Base-by-base conservation (phyloP, 2,797 vertebrate species). In the Serranus cabrilla region DNA sequence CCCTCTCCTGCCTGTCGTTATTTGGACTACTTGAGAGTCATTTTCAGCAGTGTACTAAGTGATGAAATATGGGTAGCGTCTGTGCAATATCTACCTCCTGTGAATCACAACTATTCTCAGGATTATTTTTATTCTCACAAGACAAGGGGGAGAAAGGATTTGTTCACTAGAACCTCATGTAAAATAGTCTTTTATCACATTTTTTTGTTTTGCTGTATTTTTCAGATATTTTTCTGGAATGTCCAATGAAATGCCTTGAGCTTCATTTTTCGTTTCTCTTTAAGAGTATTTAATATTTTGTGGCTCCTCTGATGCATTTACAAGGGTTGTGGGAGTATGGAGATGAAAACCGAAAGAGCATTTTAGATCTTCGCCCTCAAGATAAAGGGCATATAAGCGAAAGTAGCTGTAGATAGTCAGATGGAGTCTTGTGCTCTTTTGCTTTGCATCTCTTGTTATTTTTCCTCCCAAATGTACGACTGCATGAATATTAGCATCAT, bases 41-140 rank as follows among this genome's bases (percentile, higher is more conserved):
- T 91, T 91, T 91, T 91, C 90, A 90, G 86, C 89, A 74, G 79
- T 88, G 86, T 87, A 83, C 90, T 80, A 91, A 93, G 92, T 96
- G 94, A 95, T 96, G 95, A 95, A 95, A 96, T 95, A 73, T 77
- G 81, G 80, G 77, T 88, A 75, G 81, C 89, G 88, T 90, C 91
- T 91, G 87, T 93, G 95, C 91, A 95, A 96, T 86, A 74, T 78
- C 89, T 83, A 87, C 85, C 87, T 91, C 87, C 78, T 76, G 73
- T 89, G 91, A 93, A 94, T 93, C 87, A 90, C 87, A 91, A 86
- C 87, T 83, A 90, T 87, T 91, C 87, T 76, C 71, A 56, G 78
- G 84, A 91, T 87, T 91, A 64, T 89, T 93, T 91, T 89, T 31
- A 90, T 87, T 89, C 87, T 89, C 87, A 68, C 43, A 80, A 84